Evolutionary conservation across 2,888 invertebrate species (phyloP).

Genomic region (Nemotelus nigrinus): DNA sequence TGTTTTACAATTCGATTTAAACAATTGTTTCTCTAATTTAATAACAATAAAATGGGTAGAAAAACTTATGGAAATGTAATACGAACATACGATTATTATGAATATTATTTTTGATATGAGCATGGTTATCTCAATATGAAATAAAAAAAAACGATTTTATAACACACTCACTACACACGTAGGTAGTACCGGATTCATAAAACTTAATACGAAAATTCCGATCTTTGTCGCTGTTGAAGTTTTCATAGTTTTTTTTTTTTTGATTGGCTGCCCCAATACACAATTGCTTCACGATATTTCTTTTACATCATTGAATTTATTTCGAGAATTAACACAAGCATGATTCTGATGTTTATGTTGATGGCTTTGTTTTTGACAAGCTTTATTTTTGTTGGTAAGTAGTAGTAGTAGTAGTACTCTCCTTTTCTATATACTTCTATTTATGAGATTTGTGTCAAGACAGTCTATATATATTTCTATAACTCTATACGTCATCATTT

Average conservation of each 20-base stretch:
- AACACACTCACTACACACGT: no score
- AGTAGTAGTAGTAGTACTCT: no score
- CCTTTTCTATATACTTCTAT: slow-evolving; percentile 14
- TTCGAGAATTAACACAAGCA: slow-evolving; percentile 27
- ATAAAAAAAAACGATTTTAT: no score
- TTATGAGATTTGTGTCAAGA: slow-evolving; percentile 21
- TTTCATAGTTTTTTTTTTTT: neutral
- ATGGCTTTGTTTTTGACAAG: no score
- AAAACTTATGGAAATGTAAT: slow-evolving; percentile 55
- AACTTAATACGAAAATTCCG: no score
- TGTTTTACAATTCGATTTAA: no score
- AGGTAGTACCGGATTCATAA: no score
- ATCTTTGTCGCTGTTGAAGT: no score
- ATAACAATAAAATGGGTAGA: slow-evolving; percentile 54
- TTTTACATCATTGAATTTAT: slow-evolving; percentile 8
- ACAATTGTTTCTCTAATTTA: no score
- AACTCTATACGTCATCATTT: neutral
- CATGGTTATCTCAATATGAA: no score
- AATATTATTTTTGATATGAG: no score
- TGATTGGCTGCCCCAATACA: slow-evolving; percentile 63
- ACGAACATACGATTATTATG: slow-evolving; percentile 51
- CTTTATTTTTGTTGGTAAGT: no score
- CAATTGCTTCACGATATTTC: slow-evolving; percentile 64
- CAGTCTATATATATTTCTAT: neutral
- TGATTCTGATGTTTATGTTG: slow-evolving; percentile 6